A percentile compares a stretch with the other conserved stretches of the same genome.
Evolutionary conservation across 2,888 invertebrate genomes (phyloP).

Genomic region (Lumbricus terrestris): DNA sequence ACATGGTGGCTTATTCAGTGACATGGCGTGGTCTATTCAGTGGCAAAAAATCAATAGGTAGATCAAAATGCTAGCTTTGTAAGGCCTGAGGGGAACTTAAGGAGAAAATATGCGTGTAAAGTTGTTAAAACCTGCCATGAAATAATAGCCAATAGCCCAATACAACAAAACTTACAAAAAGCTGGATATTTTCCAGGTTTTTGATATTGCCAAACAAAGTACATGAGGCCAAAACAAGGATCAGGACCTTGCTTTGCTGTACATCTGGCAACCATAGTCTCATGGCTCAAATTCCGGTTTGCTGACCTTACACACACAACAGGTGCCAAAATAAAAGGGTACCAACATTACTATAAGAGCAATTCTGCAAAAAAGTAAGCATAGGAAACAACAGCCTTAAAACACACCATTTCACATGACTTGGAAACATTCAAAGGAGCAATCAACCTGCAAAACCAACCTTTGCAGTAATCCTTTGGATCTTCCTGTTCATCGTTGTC

Average conservation of each 20-base stretch:
- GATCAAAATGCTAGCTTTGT: too few relatives aligned
- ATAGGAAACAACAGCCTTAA: neutral
- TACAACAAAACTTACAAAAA: too few relatives aligned
- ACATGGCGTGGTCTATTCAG: neutral
- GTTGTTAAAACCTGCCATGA: too few relatives aligned
- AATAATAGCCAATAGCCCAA: too few relatives aligned
- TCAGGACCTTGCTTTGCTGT: too few relatives aligned
- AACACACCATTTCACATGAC: neutral
- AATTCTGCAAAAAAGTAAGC: neutral
- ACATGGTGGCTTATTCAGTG: neutral
- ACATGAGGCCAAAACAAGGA: too few relatives aligned
- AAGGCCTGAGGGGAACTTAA: too few relatives aligned
- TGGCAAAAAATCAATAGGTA: too few relatives aligned
- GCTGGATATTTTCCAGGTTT: too few relatives aligned
- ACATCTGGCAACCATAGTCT: too few relatives aligned
- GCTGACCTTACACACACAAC: neutral
- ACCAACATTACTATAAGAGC: neutral
- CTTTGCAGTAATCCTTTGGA: conserved; percentile 92
- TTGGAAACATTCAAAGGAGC: neutral
- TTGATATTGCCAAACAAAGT: too few relatives aligned
- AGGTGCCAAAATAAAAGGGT: neutral
- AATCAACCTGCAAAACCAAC: conserved; percentile 58
- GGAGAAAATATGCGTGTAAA: too few relatives aligned
- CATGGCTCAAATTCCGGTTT: neutral
- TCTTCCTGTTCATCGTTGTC: conserved; percentile 98